Evolutionary conservation across 2,888 invertebrate genomes (phyloP).

Genomic region (Ophioninae sp.): DNA sequence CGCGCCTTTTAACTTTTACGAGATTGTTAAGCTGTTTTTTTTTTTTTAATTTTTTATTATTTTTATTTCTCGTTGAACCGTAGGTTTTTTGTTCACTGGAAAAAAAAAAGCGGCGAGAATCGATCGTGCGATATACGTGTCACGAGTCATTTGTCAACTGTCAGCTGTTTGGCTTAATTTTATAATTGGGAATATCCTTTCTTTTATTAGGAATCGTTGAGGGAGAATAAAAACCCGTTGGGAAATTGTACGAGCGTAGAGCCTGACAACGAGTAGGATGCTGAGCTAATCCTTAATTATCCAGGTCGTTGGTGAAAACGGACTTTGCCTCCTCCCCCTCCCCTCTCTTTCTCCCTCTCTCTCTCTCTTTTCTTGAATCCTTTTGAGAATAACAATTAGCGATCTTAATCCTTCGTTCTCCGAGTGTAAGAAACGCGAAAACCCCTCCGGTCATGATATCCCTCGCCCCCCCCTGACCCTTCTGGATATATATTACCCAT

Average conservation of each 20-base stretch:
- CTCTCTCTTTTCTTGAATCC: slow-evolving; percentile 66
- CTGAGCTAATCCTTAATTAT: slow-evolving; percentile 75
- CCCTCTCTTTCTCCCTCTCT: slow-evolving; percentile 33
- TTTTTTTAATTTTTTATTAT: slow-evolving; percentile 20
- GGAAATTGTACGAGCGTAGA: slow-evolving; percentile 9
- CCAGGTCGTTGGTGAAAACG: slow-evolving; percentile 60
- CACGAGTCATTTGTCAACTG: neutral
- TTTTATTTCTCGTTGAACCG: slow-evolving; percentile 32
- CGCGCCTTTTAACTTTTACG: slow-evolving; percentile 41
- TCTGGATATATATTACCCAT: slow-evolving; percentile 64
- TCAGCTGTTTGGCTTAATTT: slow-evolving; percentile 4
- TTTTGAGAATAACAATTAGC: slow-evolving; percentile 78
- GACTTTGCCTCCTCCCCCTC: no score
- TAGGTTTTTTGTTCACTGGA: neutral
- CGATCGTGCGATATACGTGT: neutral
- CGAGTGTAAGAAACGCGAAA: slow-evolving; percentile 59
- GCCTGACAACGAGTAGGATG: slow-evolving; percentile 24
- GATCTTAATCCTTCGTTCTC: slow-evolving; percentile 73
- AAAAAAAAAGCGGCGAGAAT: no score
- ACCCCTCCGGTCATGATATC: slow-evolving; percentile 37
- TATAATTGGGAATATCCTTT: slow-evolving; percentile 12
- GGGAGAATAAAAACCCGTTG: slow-evolving; percentile 29
- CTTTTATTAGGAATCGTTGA: neutral
- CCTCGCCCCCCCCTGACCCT: neutral
- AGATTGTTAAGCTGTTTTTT: slow-evolving; percentile 6